Evolutionary conservation across 2,113 vertebrate species (phyloP).

Genomic region (Aphyosemion australe): DNA sequence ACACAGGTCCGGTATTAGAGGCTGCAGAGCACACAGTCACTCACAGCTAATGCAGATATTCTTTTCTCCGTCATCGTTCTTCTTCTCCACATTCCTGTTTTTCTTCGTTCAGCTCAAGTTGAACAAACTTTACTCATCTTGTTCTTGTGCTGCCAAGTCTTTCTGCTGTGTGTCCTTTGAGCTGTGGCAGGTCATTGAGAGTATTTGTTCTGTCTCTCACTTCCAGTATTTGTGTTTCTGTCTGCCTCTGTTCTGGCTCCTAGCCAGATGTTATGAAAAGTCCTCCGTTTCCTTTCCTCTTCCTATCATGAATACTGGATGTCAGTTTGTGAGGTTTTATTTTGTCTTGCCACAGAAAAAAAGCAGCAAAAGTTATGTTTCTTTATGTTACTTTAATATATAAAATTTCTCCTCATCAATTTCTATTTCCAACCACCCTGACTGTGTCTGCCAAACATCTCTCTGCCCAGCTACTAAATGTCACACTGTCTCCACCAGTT

Average conservation of each 20-base stretch:
- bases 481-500: too few relatives aligned
- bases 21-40: slow-evolving; percentile 5
- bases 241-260: not conserved
- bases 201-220: slow-evolving; percentile 19
- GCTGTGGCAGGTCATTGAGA: slow-evolving; percentile 1
- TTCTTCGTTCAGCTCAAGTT: not conserved
- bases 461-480: too few relatives aligned
- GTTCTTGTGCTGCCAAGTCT: slow-evolving; percentile 15
- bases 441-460: too few relatives aligned
- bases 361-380: too few relatives aligned
- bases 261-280: slow-evolving; percentile 1
- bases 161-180: slow-evolving; percentile 4
- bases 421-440: too few relatives aligned
- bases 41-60: slow-evolving; percentile 1
- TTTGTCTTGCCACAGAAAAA: too few relatives aligned
- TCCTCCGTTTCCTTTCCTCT: too few relatives aligned
- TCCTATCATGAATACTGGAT: not conserved
- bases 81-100: not conserved
- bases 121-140: not conserved
- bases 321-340: not conserved
- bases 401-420: too few relatives aligned
- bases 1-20: slow-evolving; percentile 2
- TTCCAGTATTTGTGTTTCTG: not conserved
- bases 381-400: too few relatives aligned
- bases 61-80: not conserved